Evolutionary conservation across 2,888 invertebrate genomes (phyloP), one percentile per base, ranked within the genome.

Genomic region (Anthrax anthrax): DNA sequence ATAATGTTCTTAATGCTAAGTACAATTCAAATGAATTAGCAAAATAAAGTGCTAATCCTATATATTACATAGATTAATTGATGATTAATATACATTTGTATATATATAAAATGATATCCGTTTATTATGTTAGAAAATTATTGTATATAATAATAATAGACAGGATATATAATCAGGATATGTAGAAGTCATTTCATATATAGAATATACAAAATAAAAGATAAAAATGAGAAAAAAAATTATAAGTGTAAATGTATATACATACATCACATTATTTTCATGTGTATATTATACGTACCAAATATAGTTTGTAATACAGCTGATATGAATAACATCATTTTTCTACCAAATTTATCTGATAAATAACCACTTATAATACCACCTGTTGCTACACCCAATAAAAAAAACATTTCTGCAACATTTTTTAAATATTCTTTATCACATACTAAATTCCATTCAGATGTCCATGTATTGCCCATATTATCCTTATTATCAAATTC

Each of bases 321-420:
- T 57, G 84, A 81, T 40, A 76, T 72, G 72, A 86, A 78, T 44
- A 87, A 68, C 47, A 84, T 80, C 47, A 73, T 76, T 63, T 85
- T 86, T 44, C 88, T 75, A 13, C 88, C 88, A 58, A 81, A 81
- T 76, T 77, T 82, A 66, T 86, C 86, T 6, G 85, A 84, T 46
- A 85, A 73, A 65, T 81, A 79, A 19, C 85, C 85, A 50, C 83
- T 82, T n/a, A 83, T 74, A 16, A 85, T 76, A 44, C 85, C 85
- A 44, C 86, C 86, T 39, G 81, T 69, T 47, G 84, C 84, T 14
- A 85, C 83, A 32, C 86, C 86, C 23, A 79, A 70, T 50, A 87
- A 69, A 64, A 85, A 86, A 62, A 81, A 77, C 68, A 84, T 83
- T 67, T 85, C 86, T 13, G 83, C 80, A 29, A 84, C 69, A 60